Evolutionary conservation across 2,797 vertebrate genomes (phyloP).

Genomic region (Gymnocypris eckloni): DNA sequence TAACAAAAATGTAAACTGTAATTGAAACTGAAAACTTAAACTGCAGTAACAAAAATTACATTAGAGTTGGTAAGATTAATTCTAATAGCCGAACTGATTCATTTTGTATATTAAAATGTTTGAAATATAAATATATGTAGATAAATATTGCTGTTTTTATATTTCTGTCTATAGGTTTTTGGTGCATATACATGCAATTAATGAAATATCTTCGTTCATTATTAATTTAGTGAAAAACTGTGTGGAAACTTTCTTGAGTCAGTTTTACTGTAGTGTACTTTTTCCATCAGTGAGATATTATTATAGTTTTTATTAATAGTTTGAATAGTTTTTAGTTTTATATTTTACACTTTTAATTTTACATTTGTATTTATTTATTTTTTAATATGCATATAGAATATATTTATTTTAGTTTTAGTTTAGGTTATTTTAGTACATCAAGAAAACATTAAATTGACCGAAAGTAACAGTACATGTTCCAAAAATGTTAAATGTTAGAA

Average conservation of each 20-base stretch:
- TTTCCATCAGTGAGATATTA: background rate
- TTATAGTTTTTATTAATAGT: background rate
- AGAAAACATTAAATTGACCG: background rate
- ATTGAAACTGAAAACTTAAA: too few species aligned
- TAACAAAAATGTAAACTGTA: too few species aligned
- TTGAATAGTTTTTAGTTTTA: background rate
- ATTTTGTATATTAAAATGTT: background rate
- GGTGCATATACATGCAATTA: background rate
- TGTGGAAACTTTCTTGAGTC: background rate
- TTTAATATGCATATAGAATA: too few species aligned
- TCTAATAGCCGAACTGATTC: background rate
- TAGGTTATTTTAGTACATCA: background rate
- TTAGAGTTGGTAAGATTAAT: background rate
- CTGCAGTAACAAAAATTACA: background rate
- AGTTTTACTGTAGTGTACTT: background rate
- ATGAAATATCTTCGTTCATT: background rate
- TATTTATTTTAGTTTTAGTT: background rate
- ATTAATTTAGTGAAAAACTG: background rate
- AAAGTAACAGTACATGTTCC: background rate
- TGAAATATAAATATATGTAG: background rate
- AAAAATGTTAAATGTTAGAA: too few species aligned
- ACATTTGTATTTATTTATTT: background rate
- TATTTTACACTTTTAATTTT: background rate
- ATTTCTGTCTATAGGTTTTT: background rate
- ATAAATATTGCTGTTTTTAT: background rate